phyloP scores from a whole-genome alignment of 2,113 vertebrate species.

The Bungarus multicinctus region DNA sequence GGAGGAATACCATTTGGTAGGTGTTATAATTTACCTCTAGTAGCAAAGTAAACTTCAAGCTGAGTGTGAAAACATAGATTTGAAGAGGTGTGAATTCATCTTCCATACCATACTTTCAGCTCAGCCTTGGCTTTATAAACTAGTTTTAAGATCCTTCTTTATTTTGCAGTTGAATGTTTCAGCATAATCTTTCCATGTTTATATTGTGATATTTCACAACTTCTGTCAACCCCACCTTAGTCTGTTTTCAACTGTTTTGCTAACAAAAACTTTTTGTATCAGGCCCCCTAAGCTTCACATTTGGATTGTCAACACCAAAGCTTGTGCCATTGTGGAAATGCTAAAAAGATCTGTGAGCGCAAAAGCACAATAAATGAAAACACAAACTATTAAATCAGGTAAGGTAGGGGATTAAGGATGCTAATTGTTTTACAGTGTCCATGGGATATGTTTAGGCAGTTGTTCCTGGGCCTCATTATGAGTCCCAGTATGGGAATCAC shows the following conservation, averaged over 20 bases:
- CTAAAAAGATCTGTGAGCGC: background rate
- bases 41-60: conserved; percentile 19
- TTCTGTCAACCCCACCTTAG: background rate
- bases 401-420: conserved; percentile 36
- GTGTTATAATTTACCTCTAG: background rate
- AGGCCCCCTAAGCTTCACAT: conserved; percentile 28
- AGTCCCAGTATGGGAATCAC: background rate
- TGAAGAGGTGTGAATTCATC: conserved; percentile 35
- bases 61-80: conserved; percentile 12
- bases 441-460: background rate
- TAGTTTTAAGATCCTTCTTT: background rate
- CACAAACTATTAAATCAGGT: conserved; percentile 50
- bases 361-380: conserved; percentile 53
- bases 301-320: conserved; percentile 43
- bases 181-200: conserved; percentile 50
- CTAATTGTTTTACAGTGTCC: background rate
- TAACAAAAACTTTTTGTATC: conserved; percentile 23
- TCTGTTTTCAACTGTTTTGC: conserved; percentile 41
- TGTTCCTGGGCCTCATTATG: background rate
- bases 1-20: background rate
- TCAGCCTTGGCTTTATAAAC: background rate
- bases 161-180: conserved; percentile 54
- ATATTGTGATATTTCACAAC: conserved; percentile 30
- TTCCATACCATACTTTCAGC: conserved; percentile 51
- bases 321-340: conserved; percentile 26